Evolutionary conservation across 2,888 invertebrate species (phyloP), one percentile per base, ranked within the genome.

Genomic region (Amphipoea lucens): DNA sequence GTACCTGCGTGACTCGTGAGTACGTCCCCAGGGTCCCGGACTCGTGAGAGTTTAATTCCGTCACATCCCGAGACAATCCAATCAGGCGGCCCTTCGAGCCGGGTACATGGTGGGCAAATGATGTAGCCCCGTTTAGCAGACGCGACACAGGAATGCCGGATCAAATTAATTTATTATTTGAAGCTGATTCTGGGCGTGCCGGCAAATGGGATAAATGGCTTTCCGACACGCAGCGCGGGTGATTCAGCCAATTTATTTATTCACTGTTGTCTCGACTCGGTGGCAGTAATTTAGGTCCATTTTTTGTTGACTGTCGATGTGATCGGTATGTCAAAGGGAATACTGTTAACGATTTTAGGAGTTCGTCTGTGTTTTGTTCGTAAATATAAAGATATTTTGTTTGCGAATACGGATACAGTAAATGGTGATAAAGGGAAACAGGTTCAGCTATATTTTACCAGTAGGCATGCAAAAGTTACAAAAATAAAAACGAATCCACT

Each of bases 141-240:
- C 36, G 82, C 79, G 48, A 77, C 80, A 66, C 81, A 86, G 84
- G 84, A 87, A 88, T 83, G 81, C 87, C 83, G 89, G 92, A 91
- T 91, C 91, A 90, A 91, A 94, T 93, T 93, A 93, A 93, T 94
- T 48, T 93, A 93, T 93, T 93, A 91, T 92, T 90, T 90, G 90
- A 90, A 89, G 85, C 85, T 76, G 85, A 83, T 83, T 84, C 84
- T 86, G 80, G 83, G 83, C 71, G 81, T 78, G 81, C 85, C 84
- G 69, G 84, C 86, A 87, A 90, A 90, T 88, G 84, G 90, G 88
- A 88, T 91, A 90, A 90, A 90, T 88, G 89, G 84, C 88, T 90
- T 88, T 83, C 85, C 78, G 79, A 86, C 85, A 88, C 86, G 82
- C 86, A 76, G 86, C 82, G 75, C 87, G 82, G 76, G 83, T 85